These are phyloP conservation scores for Nymphalis polychloros DNA, from an alignment of 2,888 invertebrate genomes.

Conservation along the genomic window DNA sequence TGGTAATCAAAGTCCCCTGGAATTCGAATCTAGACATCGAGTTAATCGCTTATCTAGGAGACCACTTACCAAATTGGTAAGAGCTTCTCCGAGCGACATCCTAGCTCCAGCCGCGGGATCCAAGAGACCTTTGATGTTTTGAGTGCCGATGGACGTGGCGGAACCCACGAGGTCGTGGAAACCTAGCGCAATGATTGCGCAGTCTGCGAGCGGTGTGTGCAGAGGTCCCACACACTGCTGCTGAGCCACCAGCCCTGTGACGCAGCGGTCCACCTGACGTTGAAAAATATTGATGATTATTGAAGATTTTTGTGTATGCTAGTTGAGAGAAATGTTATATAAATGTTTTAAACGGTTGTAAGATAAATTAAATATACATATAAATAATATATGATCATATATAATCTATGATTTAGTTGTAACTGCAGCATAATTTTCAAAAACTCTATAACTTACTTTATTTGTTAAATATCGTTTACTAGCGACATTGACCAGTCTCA, in stretches of 20 bases:
- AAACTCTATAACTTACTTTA: slow-evolving; percentile 81
- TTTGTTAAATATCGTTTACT: slow-evolving; percentile 98
- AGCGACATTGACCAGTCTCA: slow-evolving; percentile 94
- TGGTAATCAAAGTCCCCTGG: too few species aligned
- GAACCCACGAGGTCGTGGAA: slow-evolving; percentile 91
- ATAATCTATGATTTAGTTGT: too few species aligned
- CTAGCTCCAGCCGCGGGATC: slow-evolving; percentile 93
- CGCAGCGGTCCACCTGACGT: slow-evolving; percentile 90
- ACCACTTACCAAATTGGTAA: slow-evolving; percentile 93
- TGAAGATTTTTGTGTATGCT: too few species aligned
- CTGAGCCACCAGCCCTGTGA: slow-evolving; percentile 96
- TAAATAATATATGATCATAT: too few species aligned
- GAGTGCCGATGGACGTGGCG: slow-evolving; percentile 98
- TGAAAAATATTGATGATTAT: too few species aligned
- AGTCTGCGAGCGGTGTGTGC: slow-evolving; percentile 97
- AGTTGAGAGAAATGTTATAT: too few species aligned
- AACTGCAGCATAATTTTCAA: too few species aligned
- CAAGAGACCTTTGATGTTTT: slow-evolving; percentile 95
- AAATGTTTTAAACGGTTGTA: too few species aligned
- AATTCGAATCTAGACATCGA: neutral
- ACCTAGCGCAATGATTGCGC: slow-evolving; percentile 93
- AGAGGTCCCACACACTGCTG: slow-evolving; percentile 99
- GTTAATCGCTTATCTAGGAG: neutral
- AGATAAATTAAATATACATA: too few species aligned
- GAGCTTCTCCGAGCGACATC: slow-evolving; percentile 96